Evolutionary conservation across 2,797 vertebrate genomes (phyloP).

Genomic region (Rallus crepitans): DNA sequence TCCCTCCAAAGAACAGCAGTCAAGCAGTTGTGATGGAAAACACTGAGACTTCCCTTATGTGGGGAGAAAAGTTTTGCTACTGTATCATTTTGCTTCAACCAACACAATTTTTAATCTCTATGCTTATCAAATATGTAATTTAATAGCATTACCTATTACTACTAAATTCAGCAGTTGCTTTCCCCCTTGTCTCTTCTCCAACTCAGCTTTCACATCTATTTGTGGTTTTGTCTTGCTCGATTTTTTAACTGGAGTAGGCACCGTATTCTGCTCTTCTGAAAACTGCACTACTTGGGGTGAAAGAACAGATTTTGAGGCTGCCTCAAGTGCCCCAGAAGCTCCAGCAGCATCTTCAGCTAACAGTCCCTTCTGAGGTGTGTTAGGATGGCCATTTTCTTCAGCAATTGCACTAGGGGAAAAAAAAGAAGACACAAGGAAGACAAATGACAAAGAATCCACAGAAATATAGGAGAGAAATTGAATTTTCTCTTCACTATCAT

Average conservation of each 20-base stretch:
- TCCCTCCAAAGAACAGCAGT: background rate
- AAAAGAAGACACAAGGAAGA: slow-evolving; percentile 28
- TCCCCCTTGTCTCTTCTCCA: slow-evolving; percentile 96
- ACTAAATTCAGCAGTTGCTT: slow-evolving; percentile 96
- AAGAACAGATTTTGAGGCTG: slow-evolving; percentile 72
- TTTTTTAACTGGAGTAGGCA: slow-evolving; percentile 81
- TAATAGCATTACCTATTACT: slow-evolving; percentile 89
- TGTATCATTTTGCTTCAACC: background rate
- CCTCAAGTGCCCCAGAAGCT: slow-evolving; percentile 65
- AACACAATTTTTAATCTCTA: background rate
- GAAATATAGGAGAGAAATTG: background rate
- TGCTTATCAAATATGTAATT: background rate
- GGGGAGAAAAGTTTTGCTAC: background rate
- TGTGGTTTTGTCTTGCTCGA: slow-evolving; percentile 87
- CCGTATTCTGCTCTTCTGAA: slow-evolving; percentile 80
- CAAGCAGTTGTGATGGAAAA: background rate
- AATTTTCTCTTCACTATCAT: background rate
- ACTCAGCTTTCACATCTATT: slow-evolving; percentile 90
- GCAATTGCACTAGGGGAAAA: slow-evolving; percentile 72
- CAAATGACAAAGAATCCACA: background rate
- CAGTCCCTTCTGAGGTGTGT: slow-evolving; percentile 76
- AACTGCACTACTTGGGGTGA: slow-evolving; percentile 67
- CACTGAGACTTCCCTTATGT: background rate
- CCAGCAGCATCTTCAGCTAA: slow-evolving; percentile 74
- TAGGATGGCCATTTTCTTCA: slow-evolving; percentile 85